Percentiles rank a stretch among this genome's conserved stretches.
Conservation (phyloP, 2,113 vertebrate species). For the Ia io region DNA sequence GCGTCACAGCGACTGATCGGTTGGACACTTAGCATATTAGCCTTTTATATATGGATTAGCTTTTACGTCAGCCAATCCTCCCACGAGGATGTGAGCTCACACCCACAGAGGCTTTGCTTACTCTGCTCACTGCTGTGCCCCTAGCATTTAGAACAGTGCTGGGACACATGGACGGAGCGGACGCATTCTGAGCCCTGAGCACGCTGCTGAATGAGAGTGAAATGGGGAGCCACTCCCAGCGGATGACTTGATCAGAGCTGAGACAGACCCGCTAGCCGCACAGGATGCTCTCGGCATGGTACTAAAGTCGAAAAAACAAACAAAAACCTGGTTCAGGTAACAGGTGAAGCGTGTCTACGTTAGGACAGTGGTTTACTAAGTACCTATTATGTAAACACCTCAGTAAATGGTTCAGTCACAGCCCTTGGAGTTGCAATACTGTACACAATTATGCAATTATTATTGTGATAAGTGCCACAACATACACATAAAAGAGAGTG, state of each 20-base stretch:
- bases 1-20: too few species aligned
- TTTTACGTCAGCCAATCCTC: too few species aligned
- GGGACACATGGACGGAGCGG: neutral
- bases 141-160: neutral
- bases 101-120: neutral
- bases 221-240: neutral
- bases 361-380: neutral
- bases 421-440: neutral
- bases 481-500: neutral
- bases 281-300: neutral
- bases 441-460: neutral
- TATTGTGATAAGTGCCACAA: constrained; percentile 11
- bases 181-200: neutral
- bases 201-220: neutral
- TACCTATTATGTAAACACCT: neutral
- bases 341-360: neutral
- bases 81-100: neutral
- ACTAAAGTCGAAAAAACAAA: neutral
- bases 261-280: neutral
- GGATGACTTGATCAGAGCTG: neutral
- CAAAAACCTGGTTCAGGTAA: neutral
- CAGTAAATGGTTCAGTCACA: neutral
- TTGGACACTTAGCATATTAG: too few species aligned
- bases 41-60: too few species aligned
- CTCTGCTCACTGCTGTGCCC: neutral